phyloP scores from a whole-genome alignment of 2,888 invertebrate genomes.

The Bruchidius siliquastri region DNA sequence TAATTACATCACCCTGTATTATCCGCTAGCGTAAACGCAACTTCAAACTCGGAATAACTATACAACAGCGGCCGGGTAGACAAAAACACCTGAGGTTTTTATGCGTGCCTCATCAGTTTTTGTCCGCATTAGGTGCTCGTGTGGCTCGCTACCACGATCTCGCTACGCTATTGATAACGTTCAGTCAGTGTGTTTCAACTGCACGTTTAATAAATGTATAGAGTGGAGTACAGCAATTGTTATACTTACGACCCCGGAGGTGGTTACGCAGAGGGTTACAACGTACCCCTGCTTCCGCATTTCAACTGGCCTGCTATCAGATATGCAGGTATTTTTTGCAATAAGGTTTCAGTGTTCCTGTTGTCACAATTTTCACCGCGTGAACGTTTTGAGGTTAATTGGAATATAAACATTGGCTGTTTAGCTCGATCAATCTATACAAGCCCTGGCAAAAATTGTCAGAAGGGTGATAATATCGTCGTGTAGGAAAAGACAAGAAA shows the following conservation, averaged over 20 bases:
- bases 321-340: neutral
- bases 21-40: neutral
- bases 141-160: no score
- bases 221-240: neutral
- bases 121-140: slow-evolving; percentile 9
- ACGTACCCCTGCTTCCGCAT: neutral
- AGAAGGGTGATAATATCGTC: no score
- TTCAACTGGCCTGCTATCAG: neutral
- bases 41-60: neutral
- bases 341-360: neutral
- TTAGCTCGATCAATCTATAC: neutral
- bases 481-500: no score
- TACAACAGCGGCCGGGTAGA: neutral
- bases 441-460: no score
- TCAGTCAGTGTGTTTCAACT: neutral
- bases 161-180: slow-evolving; percentile 2
- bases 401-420: neutral
- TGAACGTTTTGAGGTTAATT: neutral
- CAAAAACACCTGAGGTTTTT: slow-evolving; percentile 18
- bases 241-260: neutral
- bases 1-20: neutral
- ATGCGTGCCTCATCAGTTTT: slow-evolving; percentile 18
- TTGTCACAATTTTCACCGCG: neutral
- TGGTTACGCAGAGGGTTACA: neutral
- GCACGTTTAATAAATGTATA: neutral